Conservation (phyloP, 2,797 vertebrate species). For the Alfaro cultratus region DNA sequence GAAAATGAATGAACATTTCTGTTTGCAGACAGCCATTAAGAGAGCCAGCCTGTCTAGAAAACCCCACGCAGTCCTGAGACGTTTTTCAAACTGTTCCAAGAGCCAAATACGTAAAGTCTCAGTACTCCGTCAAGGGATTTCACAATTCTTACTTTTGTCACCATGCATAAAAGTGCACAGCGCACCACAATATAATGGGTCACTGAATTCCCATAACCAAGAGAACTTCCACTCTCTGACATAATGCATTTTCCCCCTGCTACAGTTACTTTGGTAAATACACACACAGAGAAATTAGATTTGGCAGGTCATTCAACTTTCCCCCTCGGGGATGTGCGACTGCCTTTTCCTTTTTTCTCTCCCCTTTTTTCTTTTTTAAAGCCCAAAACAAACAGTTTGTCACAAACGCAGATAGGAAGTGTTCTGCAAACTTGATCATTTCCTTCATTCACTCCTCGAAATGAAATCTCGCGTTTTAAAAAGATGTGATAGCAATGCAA, state of each 20-base stretch:
- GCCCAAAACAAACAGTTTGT: conserved; percentile 59
- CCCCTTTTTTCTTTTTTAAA: conserved; percentile 7
- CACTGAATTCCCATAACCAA: conserved; percentile 70
- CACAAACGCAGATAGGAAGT: conserved; percentile 44
- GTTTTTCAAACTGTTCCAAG: conserved; percentile 4
- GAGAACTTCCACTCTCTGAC: conserved; percentile 70
- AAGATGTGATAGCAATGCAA: not conserved
- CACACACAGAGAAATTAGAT: conserved; percentile 75
- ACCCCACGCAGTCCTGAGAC: not conserved
- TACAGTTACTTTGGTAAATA: conserved; percentile 71
- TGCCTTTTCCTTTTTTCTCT: conserved; percentile 33
- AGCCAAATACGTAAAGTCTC: conserved; percentile 43
- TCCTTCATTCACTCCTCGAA: conserved; percentile 28
- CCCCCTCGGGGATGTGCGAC: conserved; percentile 64
- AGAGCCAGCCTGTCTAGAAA: conserved; percentile 2
- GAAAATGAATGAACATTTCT: not conserved
- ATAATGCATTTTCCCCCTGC: conserved; percentile 64
- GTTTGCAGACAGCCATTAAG: not conserved
- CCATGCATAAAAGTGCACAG: conserved; percentile 34
- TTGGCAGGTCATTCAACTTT: conserved; percentile 73
- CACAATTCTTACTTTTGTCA: conserved; percentile 37
- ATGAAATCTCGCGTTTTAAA: not conserved
- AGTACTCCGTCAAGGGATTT: conserved; percentile 40
- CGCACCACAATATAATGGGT: conserved; percentile 66
- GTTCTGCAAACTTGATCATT: conserved; percentile 37